Conservation (phyloP, 2,797 vertebrate species). For the Squalus acanthias region DNA sequence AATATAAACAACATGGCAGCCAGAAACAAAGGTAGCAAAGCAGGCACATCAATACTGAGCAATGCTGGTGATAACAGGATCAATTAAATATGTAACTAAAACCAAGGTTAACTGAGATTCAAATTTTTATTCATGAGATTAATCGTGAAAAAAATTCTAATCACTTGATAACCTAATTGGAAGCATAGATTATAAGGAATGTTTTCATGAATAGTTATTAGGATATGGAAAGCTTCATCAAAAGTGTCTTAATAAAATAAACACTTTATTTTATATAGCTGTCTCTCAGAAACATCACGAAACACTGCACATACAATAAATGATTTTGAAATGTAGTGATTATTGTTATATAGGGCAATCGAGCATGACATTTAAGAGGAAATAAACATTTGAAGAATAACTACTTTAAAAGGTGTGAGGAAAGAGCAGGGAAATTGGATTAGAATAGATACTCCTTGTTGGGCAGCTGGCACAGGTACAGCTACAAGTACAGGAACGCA, state of each 20-base stretch:
- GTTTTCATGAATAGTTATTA: not conserved
- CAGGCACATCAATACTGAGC: not conserved
- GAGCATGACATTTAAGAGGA: not conserved
- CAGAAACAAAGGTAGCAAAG: not conserved
- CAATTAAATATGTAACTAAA: not conserved
- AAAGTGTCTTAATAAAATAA: not conserved
- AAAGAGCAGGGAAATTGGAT: not conserved
- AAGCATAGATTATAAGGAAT: not conserved
- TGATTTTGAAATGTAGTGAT: not conserved
- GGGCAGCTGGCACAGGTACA: not conserved
- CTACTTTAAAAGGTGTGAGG: not conserved
- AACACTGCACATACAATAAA: not conserved
- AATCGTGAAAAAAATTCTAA: not conserved
- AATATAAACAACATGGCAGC: not conserved
- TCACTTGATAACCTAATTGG: not conserved
- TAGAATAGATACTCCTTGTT: not conserved
- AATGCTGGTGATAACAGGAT: not conserved
- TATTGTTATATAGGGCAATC: not conserved
- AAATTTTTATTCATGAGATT: not conserved
- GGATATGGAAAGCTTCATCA: not conserved
- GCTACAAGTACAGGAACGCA: too few species aligned
- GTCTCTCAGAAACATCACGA: not conserved
- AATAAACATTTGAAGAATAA: not conserved
- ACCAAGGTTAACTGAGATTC: not conserved
- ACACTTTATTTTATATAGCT: not conserved